These are phyloP conservation scores for Daboia siamensis DNA, from an alignment of 2,113 vertebrate genomes.

Conservation along the genomic window DNA sequence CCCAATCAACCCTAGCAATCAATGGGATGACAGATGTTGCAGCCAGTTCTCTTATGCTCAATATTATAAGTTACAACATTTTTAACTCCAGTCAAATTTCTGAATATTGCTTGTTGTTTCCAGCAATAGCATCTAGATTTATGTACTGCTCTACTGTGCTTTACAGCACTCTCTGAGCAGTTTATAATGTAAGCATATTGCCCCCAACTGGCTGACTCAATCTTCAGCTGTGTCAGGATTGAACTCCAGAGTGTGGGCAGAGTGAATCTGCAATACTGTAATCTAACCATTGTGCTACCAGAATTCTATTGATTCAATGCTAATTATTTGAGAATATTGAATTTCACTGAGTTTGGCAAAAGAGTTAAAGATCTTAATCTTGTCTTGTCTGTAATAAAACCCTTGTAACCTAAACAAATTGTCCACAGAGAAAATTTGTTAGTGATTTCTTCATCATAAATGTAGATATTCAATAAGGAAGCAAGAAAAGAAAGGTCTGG, in stretches of 20 bases:
- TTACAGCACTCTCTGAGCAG: not conserved
- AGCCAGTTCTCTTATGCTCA: not conserved
- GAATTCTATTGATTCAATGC: not conserved
- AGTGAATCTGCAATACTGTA: not conserved
- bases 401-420: not conserved
- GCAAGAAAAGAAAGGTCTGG: not conserved
- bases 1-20: not conserved
- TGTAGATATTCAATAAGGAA: not conserved
- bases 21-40: not conserved
- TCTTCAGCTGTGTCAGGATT: not conserved
- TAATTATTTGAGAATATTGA: not conserved
- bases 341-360: not conserved
- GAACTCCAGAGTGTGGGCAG: not conserved
- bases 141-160: not conserved
- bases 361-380: not conserved
- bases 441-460: not conserved
- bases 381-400: not conserved
- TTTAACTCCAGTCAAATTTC: not conserved
- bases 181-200: not conserved
- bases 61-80: not conserved
- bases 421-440: not conserved
- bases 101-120: not conserved
- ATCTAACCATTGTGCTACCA: not conserved
- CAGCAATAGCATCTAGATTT: not conserved
- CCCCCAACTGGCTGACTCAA: not conserved